Evolutionary conservation across 2,888 invertebrate species (phyloP).

Genomic region (Lepas anatifera): DNA sequence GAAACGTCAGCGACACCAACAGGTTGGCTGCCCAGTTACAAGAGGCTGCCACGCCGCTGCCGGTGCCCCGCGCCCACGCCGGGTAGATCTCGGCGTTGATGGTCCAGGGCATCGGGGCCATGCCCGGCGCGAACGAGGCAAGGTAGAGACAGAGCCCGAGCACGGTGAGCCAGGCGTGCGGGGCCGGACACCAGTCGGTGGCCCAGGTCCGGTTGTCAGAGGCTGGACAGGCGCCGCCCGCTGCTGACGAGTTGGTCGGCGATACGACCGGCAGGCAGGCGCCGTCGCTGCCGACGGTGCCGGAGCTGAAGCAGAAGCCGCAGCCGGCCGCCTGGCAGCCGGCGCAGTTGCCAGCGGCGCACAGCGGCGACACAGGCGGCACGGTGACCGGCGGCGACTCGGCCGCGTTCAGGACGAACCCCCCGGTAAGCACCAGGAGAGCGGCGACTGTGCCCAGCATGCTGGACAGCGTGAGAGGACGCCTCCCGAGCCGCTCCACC

Average conservation of each 20-base stretch:
- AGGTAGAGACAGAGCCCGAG: conserved; percentile 37
- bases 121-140: conserved; percentile 40
- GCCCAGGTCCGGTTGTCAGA: conserved; percentile 22
- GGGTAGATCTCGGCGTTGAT: conserved; percentile 44
- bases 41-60: conserved; percentile 37
- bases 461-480: conserved; percentile 30
- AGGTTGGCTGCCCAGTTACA: conserved; percentile 43
- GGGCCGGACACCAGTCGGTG: conserved; percentile 32
- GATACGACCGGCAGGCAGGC: conserved; percentile 31
- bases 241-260: conserved; percentile 25
- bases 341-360: conserved; percentile 34
- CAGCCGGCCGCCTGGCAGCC: conserved; percentile 37
- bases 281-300: conserved; percentile 28
- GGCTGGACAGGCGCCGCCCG: conserved; percentile 31
- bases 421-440: conserved; percentile 34
- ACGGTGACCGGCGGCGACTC: conserved; percentile 42
- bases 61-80: conserved; percentile 41
- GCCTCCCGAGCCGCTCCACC: conserved; percentile 39
- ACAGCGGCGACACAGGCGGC: conserved; percentile 25
- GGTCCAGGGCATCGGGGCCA: conserved; percentile 44
- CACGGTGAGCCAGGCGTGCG: conserved; percentile 36
- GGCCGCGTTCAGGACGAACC: conserved; percentile 35
- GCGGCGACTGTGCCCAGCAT: conserved; percentile 34
- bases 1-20: conserved; percentile 41
- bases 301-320: conserved; percentile 36